Base-by-base conservation (phyloP, 1,140 invertebrate species). In the Drosophila ironensis region DNA sequence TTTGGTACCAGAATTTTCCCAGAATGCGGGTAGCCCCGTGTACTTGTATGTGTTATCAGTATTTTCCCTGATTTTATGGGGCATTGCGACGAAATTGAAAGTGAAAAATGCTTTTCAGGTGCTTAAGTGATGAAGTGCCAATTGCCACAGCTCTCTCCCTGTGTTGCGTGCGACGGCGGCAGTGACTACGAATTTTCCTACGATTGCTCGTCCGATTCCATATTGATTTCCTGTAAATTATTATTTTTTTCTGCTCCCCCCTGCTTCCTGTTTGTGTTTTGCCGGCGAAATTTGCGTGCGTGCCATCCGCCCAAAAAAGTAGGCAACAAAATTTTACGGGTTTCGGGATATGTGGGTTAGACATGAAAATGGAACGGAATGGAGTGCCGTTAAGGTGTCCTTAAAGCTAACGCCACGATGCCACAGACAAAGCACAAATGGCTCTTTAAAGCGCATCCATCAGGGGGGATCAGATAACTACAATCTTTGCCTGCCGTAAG, bases 61-160 rank as follows among this genome's bases (percentile, higher is more conserved):
- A 82, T 84, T 82, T 59, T 60, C 42, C 72, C 66, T 84, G 78
- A 84, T 82, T 82, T 82, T 84, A 84, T 82, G 77, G 78, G 72
- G 74, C 46, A 57, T 72, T 72, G 71, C 74, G 60, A 37, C 66
- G 74, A 87, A 86, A 86, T 84, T 86, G 80, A 86, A 87, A 86
- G 80, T 86, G 80, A 86, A 86, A 86, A 86, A 86, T 86, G 81
- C 80, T 59, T 80, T 80, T 74, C 67, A 75, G 76, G 81, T 87
- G 75, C 80, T 87, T 86, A 86, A 86, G 80, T 86, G 80, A 86
- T 86, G 80, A 86, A 86, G 80, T 86, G 80, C 71, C 80, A 86
- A 86, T 86, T 86, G 80, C 41, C 30, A 5, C 7, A 33, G 14
- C 30, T 5, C 5, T 5, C 30, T 4, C 30, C 0, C 14, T 14